Base-by-base conservation (phyloP, 1,140 invertebrate genomes). In the Papilio glaucus region DNA sequence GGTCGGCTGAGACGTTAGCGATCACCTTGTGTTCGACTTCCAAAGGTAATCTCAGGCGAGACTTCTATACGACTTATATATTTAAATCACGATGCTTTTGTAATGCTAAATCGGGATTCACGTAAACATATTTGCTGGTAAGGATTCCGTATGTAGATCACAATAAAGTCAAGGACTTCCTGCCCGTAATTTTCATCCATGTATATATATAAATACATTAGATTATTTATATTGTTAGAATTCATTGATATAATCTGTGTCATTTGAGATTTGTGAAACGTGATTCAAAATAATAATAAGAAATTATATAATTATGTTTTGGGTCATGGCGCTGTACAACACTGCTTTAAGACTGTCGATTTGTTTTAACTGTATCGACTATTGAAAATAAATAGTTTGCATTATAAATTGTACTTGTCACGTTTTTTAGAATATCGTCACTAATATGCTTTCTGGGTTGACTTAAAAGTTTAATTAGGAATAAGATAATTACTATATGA, bases 21-120 rank as follows among this genome's bases (percentile, higher is more conserved):
- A 77, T 82, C 71, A 75, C 85, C 83, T 85, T 86, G 84, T 85
- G 80, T 84, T 79, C 74, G 76, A 81, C 81, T 73, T 78, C 68
- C 77, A 81, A 79, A 87, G 80, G 82, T 84, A 82, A 85, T 84
- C 78, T 81, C 82, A 76, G 74, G 74, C 68, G 72, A 72, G 75
- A 78, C 76, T 82, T 77, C 77, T 75, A 78, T 53, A 76, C 69
- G 76, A 65, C 77, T 77, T 78, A 21, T 65, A 85, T 86, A 85
- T 86, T 83, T 85, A 82, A 82, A 86, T 86, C 73, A 81, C 82
- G 84, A 84, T 81, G 71, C 77, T 73, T 82, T 84, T 82, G 77
- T 83, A 72, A 84, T 84, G 78, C 75, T 78, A 84, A 86, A 75
- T 71, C 38, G 13, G 41, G 33, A 12, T n/a, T 57, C 33, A 53